Base-by-base conservation (phyloP, 2,797 vertebrate genomes). In the Notolabrus celidotus region DNA sequence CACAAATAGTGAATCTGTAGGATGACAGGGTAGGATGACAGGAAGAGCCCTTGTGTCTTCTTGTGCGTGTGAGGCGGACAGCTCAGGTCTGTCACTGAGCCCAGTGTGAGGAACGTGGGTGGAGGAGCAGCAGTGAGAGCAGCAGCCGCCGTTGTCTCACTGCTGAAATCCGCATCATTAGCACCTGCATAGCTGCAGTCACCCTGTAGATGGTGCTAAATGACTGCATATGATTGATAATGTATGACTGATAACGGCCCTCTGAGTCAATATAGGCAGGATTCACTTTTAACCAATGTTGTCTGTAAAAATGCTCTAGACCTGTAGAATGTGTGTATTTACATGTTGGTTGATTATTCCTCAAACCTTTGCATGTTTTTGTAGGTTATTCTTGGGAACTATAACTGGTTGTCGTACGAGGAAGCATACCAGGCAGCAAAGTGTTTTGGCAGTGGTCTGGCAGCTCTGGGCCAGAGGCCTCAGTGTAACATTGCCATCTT, bases 401-500 rank as follows among this genome's bases (percentile, higher is more conserved):
- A 99, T 77, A 94, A 95, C 79, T 99, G 98, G 98, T 92, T 97
- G 46, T 94, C 96, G 0, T 99, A 97, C 0, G 95, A 96, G 79
- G 96, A 99, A 69, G 92, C 95, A 3, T 97, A 95, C 54, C 14
- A 87, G 27, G 90, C 93, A 75, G 95, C 96, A 10, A 92, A 93
- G 87, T 92, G 93, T 68, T 98, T 99, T 76, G 97, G 97, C 58
- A 96, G 95, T 1, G 98, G 98, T 9, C 94, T 99, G 79, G 95
- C 96, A 25, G 91, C 94, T 12, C 90, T 99, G 73, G 96, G 96
- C 63, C 97, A 99, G 90, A 96, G 89, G 64, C 96, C 98, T 1
- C 94, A 94, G 81, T 93, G 95, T 46, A 99, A 97, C 89, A 98
- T 99, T 8, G 98, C 97, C 62, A 95, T 99, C 90, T 97, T 99